phyloP scores from a whole-genome alignment of 2,888 invertebrate genomes.

The Mallateleia sp. region DNA sequence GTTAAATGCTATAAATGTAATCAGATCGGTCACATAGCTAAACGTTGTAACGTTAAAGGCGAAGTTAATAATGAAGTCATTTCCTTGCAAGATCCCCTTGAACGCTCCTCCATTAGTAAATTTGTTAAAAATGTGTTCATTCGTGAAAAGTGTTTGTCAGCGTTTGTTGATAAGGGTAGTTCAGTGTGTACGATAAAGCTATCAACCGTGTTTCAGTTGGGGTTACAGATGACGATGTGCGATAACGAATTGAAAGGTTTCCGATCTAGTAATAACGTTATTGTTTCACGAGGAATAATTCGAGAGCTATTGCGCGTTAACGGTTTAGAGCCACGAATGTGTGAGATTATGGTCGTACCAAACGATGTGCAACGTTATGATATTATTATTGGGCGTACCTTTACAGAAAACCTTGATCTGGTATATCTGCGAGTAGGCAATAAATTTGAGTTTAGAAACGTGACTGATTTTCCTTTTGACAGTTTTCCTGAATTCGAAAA shows the following conservation, averaged over 20 bases:
- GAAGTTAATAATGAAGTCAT: background rate
- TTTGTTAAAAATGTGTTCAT: no score
- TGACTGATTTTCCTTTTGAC: conserved; percentile 26
- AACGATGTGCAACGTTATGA: conserved; percentile 47
- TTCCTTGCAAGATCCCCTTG: background rate
- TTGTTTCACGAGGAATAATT: conserved; percentile 39
- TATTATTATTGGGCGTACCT: conserved; percentile 58
- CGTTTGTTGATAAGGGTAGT: conserved; percentile 44
- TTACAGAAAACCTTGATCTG: conserved; percentile 40
- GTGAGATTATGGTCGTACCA: conserved; percentile 55
- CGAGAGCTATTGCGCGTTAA: conserved; percentile 44
- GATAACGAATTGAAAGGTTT: conserved; percentile 46
- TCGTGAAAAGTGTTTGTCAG: no score
- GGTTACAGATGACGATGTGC: conserved; percentile 12
- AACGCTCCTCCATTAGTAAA: background rate
- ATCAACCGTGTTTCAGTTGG: conserved; percentile 7
- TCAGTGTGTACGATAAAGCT: conserved; percentile 57
- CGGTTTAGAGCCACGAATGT: conserved; percentile 27
- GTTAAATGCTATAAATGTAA: no score
- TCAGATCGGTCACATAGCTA: background rate
- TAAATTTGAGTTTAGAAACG: conserved; percentile 16
- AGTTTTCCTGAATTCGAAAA: conserved; percentile 16
- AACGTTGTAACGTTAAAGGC: no score
- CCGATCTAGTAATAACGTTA: conserved; percentile 28
- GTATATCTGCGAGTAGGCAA: conserved; percentile 1